Percentiles rank a stretch among this genome's conserved stretches.
These are phyloP conservation scores for Hippolais icterina DNA, from an alignment of 2,113 vertebrate genomes.

Conservation along the genomic window DNA sequence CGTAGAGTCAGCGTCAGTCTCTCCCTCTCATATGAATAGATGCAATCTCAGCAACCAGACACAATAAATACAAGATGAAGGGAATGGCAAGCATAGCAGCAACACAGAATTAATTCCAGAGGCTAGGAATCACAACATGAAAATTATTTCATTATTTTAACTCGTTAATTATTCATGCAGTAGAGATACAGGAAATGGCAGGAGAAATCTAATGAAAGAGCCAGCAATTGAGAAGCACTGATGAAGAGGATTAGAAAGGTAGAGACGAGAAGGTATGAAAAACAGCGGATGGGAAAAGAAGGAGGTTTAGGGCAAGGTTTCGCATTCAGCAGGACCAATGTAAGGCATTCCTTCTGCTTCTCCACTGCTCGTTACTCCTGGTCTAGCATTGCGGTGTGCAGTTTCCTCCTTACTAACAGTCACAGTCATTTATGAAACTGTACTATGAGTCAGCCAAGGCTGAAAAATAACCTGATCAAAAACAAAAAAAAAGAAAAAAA, in stretches of 20 bases:
- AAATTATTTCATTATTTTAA: conserved; percentile 53
- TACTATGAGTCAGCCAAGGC: not conserved
- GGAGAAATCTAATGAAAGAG: not conserved
- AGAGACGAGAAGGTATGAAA: not conserved
- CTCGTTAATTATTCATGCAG: conserved; percentile 44
- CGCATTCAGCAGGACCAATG: not conserved
- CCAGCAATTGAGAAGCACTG: not conserved
- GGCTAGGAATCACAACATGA: conserved; percentile 37
- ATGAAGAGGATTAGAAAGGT: not conserved
- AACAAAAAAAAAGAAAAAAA: not conserved
- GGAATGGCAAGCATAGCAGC: conserved; percentile 41
- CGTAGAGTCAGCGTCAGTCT: not conserved
- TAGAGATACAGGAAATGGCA: not conserved
- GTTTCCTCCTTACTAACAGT: not conserved
- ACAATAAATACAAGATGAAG: conserved; percentile 59
- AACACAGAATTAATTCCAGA: conserved; percentile 60
- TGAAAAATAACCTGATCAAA: conserved; percentile 1
- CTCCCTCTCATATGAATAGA: conserved; percentile 41
- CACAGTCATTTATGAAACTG: not conserved
- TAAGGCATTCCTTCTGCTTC: not conserved
- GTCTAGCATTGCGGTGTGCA: not conserved
- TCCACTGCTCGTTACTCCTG: not conserved
- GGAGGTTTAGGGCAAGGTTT: not conserved
- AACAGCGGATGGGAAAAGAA: not conserved
- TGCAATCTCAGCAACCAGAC: conserved; percentile 59